Conservation (phyloP, 2,797 vertebrate species). For the Diplodus puntazzo region DNA sequence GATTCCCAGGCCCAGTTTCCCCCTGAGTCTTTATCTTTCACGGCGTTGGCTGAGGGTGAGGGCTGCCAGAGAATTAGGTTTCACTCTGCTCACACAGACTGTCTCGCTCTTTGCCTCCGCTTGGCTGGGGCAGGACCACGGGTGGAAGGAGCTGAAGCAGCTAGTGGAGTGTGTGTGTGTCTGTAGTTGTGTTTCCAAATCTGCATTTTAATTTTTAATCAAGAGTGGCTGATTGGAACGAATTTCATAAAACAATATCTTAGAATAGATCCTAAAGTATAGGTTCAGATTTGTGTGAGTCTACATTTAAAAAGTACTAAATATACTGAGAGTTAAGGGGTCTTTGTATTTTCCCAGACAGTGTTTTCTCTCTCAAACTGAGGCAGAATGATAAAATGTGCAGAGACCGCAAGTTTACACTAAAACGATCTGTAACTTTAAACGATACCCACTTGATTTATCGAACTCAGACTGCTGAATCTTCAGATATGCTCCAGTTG, state of each 20-base stretch:
- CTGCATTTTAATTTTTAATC: conserved; percentile 38
- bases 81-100: conserved; percentile 55
- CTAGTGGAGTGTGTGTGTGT: background rate
- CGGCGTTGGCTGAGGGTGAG: conserved; percentile 56
- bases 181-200: conserved; percentile 33
- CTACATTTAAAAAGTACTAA: background rate
- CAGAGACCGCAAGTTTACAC: too few relatives aligned
- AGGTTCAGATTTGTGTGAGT: background rate
- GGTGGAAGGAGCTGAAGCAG: conserved; percentile 35
- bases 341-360: background rate
- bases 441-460: too few relatives aligned
- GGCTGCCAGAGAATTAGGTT: conserved; percentile 63
- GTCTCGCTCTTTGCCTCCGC: conserved; percentile 46
- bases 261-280: conserved; percentile 5
- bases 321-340: background rate
- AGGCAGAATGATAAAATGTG: too few relatives aligned
- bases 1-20: conserved; percentile 73
- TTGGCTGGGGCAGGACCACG: conserved; percentile 33
- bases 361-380: background rate
- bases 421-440: too few relatives aligned
- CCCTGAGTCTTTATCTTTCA: conserved; percentile 73
- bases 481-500: too few relatives aligned
- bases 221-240: conserved; percentile 5
- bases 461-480: too few relatives aligned
- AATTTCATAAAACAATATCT: conserved; percentile 20